Conservation (phyloP, 2,113 vertebrate genomes). For the Micronycteris hirsuta region DNA sequence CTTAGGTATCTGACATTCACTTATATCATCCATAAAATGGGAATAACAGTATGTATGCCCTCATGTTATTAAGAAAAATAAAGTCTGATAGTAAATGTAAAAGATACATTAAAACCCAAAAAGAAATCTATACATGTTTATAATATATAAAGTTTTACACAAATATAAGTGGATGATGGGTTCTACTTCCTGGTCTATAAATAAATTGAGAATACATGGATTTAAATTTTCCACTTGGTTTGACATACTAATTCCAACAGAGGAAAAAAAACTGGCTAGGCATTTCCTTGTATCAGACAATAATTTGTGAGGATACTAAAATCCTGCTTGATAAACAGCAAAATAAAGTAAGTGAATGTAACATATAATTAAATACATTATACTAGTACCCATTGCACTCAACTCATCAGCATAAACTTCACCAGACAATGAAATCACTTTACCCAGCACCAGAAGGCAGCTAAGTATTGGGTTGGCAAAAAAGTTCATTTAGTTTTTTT, state of each 20-base stretch:
- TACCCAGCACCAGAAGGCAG: not conserved
- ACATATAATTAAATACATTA: slow-evolving; percentile 2
- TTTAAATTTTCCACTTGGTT: slow-evolving; percentile 22
- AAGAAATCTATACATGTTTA: not conserved
- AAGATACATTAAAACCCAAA: not conserved
- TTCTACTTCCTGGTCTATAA: too few species aligned
- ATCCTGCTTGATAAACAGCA: slow-evolving; percentile 25
- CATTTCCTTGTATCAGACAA: slow-evolving; percentile 9
- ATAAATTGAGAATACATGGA: not conserved
- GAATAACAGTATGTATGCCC: not conserved
- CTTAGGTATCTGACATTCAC: not conserved
- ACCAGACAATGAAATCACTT: slow-evolving; percentile 6
- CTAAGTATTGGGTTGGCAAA: not conserved
- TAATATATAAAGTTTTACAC: not conserved
- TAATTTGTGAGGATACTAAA: slow-evolving; percentile 35
- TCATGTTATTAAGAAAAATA: not conserved
- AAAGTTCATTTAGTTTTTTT: too few species aligned
- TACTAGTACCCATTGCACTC: not conserved
- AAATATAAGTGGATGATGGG: not conserved
- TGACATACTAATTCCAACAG: not conserved
- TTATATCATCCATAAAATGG: not conserved
- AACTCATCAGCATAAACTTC: slow-evolving; percentile 10
- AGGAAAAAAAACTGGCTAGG: slow-evolving; percentile 1
- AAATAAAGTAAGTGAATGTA: slow-evolving; percentile 18
- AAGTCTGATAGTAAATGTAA: not conserved